A percentile compares a stretch with the other conserved stretches of the same genome.
Conservation (phyloP, 2,888 invertebrate species). For the Lithophane socia region DNA sequence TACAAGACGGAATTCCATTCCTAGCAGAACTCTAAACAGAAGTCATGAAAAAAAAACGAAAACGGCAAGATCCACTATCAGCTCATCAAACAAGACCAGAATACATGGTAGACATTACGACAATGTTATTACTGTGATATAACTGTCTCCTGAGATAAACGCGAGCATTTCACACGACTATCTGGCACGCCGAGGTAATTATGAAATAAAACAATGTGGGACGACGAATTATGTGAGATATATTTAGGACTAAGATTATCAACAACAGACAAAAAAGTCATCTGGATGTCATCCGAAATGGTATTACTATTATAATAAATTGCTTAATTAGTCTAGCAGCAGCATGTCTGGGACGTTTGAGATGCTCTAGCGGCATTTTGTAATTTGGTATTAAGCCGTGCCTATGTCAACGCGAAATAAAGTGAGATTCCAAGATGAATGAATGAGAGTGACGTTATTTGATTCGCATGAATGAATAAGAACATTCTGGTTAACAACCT, state of each 20-base stretch:
- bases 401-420: neutral
- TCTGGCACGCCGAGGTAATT: slow-evolving; percentile 66
- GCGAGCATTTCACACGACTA: slow-evolving; percentile 61
- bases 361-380: neutral
- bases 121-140: slow-evolving; percentile 60
- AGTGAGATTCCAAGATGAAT: neutral
- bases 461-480: slow-evolving; percentile 24
- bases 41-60: neutral
- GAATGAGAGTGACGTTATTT: slow-evolving; percentile 14
- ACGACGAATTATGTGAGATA: slow-evolving; percentile 66
- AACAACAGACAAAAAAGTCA: slow-evolving; percentile 20
- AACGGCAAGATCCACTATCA: slow-evolving; percentile 40
- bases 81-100: slow-evolving; percentile 53
- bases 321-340: slow-evolving; percentile 41
- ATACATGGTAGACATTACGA: slow-evolving; percentile 52
- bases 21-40: neutral
- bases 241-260: slow-evolving; percentile 45
- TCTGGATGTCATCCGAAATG: slow-evolving; percentile 17
- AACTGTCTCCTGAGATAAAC: slow-evolving; percentile 57
- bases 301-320: slow-evolving; percentile 21
- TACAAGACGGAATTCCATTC: neutral
- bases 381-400: neutral
- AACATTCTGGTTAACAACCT: slow-evolving; percentile 30
- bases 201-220: slow-evolving; percentile 72
- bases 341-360: slow-evolving; percentile 5